Evolutionary conservation across 2,797 vertebrate species (phyloP), one percentile per base, ranked within the genome.

Genomic region (Gephyroberyx darwinii): DNA sequence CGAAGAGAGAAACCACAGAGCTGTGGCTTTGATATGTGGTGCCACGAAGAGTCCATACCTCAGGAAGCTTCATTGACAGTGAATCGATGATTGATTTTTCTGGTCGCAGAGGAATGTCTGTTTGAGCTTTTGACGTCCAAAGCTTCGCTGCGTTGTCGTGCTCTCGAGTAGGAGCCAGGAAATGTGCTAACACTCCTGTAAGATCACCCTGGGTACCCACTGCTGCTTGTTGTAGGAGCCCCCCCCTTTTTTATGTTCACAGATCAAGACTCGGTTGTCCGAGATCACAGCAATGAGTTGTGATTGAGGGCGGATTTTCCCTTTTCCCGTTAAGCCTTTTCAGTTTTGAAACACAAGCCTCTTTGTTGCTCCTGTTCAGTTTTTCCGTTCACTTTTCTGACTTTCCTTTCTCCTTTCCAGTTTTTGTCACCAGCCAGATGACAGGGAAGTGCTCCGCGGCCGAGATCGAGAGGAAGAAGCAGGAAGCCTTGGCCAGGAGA

Each of bases 381-480:
- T 54, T 79, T 68, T 66, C 19, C 45, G 39, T 51, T 76, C 0
- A 65, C 43, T 50, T 70, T 62, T 70, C 54, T 65, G 17, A 6
- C 45, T 84, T 75, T 86, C 79, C 76, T 75, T 64, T 35, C 33
- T 53, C 22, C 43, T 82, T 89, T 93, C 64, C 86, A 97, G 96
- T 91, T 54, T 93, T 92, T 65, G 83, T 93, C 73, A 88, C 93
- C 37, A 93, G 93, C 67, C 92, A 94, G 50, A 91, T 84, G 87
- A 90, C 86, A 0, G 93, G 84, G 62, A 96, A 92, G 70, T 97
- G 94, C 87, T 95, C 95, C 14, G 92, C 93, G 19, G 95, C 95
- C 50, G 96, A 98, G 90, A 98, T 98, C 66, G 96, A 96, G 88
- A 94, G 86, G 66, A 98, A 99, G 88, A 97, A 96, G 63, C 96